A percentile compares a stretch with the other conserved stretches of the same genome.
Evolutionary conservation across 37 sponge, comb jelly and placozoan species (phyloP).

Genomic region (Halisarca cf. caerulea): DNA sequence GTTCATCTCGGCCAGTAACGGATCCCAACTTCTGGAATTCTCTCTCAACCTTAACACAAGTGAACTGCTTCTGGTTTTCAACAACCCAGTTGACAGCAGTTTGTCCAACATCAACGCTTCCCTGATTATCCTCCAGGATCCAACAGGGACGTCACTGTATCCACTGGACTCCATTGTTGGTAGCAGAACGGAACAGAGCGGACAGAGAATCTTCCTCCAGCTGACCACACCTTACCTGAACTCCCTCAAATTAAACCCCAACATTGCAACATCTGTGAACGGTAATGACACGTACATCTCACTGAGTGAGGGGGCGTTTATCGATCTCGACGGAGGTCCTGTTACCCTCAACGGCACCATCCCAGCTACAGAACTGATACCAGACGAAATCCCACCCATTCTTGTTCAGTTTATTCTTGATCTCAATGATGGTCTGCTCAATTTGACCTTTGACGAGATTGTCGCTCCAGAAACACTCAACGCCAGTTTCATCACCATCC

Average conservation of each 20-base stretch:
- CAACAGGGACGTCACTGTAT: constrained; percentile 25
- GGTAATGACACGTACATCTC: constrained; percentile 60
- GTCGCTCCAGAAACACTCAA: constrained; percentile 9
- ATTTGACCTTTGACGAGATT: constrained; percentile 23
- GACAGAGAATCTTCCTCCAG: not conserved
- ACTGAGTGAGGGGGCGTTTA: not conserved
- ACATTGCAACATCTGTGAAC: constrained; percentile 54
- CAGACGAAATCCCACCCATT: not conserved
- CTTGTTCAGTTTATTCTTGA: constrained; percentile 16
- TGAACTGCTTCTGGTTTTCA: constrained; percentile 58
- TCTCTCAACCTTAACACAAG: constrained; percentile 82
- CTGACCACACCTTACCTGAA: constrained; percentile 59
- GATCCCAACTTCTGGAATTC: constrained; percentile 61
- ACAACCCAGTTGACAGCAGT: constrained; percentile 30
- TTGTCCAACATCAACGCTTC: constrained; percentile 33
- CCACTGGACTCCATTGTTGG: not conserved
- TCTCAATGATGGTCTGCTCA: constrained; percentile 14
- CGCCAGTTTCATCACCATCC: constrained; percentile 17
- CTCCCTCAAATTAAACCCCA: constrained; percentile 43
- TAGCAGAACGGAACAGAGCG: not conserved
- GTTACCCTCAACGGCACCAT: constrained; percentile 59
- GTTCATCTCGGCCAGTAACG: constrained; percentile 63
- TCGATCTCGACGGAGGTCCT: constrained; percentile 8
- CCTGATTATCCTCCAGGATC: constrained; percentile 42
- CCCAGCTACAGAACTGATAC: not conserved